Percentiles rank a stretch among this genome's conserved stretches.
Evolutionary conservation across 2,888 invertebrate species (phyloP).

Genomic region (Allygus modestus): DNA sequence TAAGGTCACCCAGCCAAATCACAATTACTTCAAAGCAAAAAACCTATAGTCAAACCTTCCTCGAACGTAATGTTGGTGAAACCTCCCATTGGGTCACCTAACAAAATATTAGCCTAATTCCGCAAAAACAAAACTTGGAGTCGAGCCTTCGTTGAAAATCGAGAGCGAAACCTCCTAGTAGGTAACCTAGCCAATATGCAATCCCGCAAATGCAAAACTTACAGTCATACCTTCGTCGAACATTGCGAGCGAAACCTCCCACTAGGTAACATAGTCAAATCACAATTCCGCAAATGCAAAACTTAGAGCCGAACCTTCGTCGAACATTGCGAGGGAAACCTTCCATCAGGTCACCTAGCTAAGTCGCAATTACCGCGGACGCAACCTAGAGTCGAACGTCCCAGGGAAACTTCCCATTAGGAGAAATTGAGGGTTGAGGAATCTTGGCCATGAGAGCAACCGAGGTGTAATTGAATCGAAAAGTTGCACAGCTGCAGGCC

Average conservation of each 20-base stretch:
- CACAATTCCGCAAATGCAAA: not conserved
- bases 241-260: not conserved
- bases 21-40: too few relatives aligned
- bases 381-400: not conserved
- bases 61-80: too few relatives aligned
- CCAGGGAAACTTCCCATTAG: slow-evolving; percentile 28
- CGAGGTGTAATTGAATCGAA: slow-evolving; percentile 45
- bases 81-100: too few relatives aligned
- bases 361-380: not conserved
- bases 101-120: too few relatives aligned
- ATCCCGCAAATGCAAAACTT: too few relatives aligned
- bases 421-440: slow-evolving; percentile 47
- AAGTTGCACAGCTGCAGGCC: slow-evolving; percentile 36
- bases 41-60: too few relatives aligned
- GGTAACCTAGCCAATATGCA: too few relatives aligned
- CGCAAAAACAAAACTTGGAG: too few relatives aligned
- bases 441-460: not conserved
- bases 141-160: too few relatives aligned
- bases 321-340: not conserved
- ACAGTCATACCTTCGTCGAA: not conserved
- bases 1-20: too few relatives aligned
- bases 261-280: not conserved
- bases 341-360: not conserved
- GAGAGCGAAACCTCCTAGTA: too few relatives aligned
- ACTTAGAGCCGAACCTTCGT: too few relatives aligned